Evolutionary conservation across 2,797 vertebrate species (phyloP).

Genomic region (Gymnothorax javanicus): DNA sequence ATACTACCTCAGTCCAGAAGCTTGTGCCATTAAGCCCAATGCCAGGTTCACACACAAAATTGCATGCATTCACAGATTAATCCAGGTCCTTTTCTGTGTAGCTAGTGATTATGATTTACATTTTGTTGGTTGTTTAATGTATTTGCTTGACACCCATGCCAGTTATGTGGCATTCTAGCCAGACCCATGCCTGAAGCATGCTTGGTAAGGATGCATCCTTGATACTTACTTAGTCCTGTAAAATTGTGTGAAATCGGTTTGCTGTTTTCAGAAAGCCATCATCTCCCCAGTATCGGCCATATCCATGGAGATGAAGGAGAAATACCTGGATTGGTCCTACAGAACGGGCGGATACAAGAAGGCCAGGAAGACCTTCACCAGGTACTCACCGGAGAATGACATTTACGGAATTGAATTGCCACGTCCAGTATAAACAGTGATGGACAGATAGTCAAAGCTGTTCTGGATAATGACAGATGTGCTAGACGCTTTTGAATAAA

Average conservation of each 20-base stretch:
- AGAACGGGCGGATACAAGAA: constrained; percentile 83
- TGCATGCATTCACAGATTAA: not conserved
- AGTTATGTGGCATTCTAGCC: not conserved
- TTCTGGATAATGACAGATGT: not conserved
- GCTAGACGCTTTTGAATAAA: not conserved
- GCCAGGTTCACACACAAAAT: not conserved
- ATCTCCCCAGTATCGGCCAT: constrained; percentile 66
- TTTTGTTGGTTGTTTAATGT: not conserved
- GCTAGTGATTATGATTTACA: not conserved
- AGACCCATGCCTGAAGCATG: not conserved
- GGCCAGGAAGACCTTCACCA: constrained; percentile 82
- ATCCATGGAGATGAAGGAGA: constrained; percentile 82
- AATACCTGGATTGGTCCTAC: constrained; percentile 89
- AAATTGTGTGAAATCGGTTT: not conserved
- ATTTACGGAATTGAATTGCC: not conserved
- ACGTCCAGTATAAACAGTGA: not conserved
- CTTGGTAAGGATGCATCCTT: not conserved
- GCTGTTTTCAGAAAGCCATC: constrained; percentile 77
- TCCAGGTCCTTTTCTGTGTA: not conserved
- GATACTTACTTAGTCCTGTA: not conserved
- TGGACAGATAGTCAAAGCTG: not conserved
- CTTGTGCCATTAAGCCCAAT: not conserved
- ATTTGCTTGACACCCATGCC: not conserved
- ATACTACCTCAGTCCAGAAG: not conserved
- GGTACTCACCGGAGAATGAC: constrained; percentile 62